phyloP scores from a whole-genome alignment of 2,888 invertebrate genomes.

The Rhabditoides inermis region DNA sequence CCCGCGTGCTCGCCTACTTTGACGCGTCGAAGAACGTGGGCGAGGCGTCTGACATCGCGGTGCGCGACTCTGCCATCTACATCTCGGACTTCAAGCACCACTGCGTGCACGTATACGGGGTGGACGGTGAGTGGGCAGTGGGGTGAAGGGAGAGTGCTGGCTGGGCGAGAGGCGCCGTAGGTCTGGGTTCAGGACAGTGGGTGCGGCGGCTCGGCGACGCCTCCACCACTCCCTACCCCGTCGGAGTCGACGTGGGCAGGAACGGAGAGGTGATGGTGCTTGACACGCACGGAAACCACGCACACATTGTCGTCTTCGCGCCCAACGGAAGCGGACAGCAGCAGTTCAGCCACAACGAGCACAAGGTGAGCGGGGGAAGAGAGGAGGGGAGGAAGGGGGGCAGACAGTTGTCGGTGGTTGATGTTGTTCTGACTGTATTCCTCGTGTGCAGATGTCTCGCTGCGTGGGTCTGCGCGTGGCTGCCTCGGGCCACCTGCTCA shows the following conservation, averaged over 20 bases:
- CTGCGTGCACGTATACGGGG: constrained; percentile 38
- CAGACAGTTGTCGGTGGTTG: no score
- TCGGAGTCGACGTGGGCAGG: constrained; percentile 42
- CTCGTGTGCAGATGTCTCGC: constrained; percentile 36
- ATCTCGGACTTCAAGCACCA: constrained; percentile 47
- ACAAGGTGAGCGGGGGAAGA: no score
- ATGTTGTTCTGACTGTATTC: not conserved
- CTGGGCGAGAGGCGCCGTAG: no score
- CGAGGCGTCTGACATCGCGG: constrained; percentile 40
- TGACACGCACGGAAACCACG: constrained; percentile 44
- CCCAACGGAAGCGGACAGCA: constrained; percentile 28
- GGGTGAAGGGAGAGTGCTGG: no score
- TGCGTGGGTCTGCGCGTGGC: constrained; percentile 43
- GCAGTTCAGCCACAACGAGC: constrained; percentile 39
- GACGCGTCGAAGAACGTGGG: constrained; percentile 31
- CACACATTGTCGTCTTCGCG: constrained; percentile 43
- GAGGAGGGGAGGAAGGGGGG: no score
- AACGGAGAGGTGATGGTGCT: constrained; percentile 41
- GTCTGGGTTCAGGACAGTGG: constrained; percentile 27
- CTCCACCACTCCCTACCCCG: constrained; percentile 43
- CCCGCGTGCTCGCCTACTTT: constrained; percentile 27
- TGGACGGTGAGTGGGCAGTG: constrained; percentile 34
- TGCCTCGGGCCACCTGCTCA: constrained; percentile 36
- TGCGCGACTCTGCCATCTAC: constrained; percentile 38
- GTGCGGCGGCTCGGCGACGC: constrained; percentile 44